Conservation (phyloP, 2,797 vertebrate species). For the Steatocranus sp. region DNA sequence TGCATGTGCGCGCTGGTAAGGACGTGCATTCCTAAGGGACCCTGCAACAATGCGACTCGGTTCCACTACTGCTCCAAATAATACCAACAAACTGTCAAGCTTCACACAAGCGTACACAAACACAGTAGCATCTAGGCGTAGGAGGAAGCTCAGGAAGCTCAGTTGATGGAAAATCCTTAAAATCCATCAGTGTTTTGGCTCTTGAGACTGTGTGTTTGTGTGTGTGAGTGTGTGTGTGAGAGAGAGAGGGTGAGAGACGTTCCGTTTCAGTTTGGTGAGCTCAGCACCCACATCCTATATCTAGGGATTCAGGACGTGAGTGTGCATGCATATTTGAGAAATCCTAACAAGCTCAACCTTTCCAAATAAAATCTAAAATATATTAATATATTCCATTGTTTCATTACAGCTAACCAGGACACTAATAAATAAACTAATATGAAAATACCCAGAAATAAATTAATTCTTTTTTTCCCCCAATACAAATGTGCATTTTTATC, state of each 20-base stretch:
- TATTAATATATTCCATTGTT: neutral
- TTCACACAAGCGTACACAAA: neutral
- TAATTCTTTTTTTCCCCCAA: neutral
- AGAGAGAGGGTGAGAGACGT: neutral
- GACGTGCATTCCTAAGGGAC: constrained; percentile 9
- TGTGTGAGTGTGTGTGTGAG: neutral
- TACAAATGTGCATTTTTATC: constrained; percentile 9
- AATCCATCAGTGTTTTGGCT: constrained; percentile 31
- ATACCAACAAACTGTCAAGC: constrained; percentile 26
- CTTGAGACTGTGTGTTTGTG: neutral
- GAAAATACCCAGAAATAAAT: neutral
- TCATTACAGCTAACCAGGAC: neutral
- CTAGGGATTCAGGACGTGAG: neutral
- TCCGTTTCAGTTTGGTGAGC: constrained; percentile 17
- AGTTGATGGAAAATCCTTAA: constrained; percentile 37
- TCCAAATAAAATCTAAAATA: neutral
- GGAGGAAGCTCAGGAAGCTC: constrained; percentile 10
- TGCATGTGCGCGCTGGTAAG: neutral
- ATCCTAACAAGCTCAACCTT: neutral
- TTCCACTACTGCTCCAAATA: constrained; percentile 17
- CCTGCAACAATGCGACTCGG: neutral
- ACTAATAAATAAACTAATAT: neutral
- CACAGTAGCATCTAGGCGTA: constrained; percentile 5
- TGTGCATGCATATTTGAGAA: neutral
- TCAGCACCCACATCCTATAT: neutral